Evolutionary conservation across 2,113 vertebrate genomes (phyloP).

Genomic region (Carassius gibelio): DNA sequence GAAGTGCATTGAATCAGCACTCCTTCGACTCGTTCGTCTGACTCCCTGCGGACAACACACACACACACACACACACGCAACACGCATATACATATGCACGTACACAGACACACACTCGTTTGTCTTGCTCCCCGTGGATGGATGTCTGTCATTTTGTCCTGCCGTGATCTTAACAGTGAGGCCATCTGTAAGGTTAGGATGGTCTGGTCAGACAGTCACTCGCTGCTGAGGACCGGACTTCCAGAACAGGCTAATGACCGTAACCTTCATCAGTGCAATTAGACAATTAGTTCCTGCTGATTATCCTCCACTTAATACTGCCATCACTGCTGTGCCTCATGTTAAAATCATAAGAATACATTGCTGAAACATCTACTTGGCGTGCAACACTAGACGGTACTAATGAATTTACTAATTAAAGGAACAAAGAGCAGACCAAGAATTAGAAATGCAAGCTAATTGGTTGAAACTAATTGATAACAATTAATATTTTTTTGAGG

Average conservation of each 20-base stretch:
- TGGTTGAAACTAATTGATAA: constrained; percentile 64
- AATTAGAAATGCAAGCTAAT: constrained; percentile 71
- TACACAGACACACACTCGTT: constrained; percentile 31
- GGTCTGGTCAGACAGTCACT: constrained; percentile 61
- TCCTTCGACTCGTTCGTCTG: constrained; percentile 58
- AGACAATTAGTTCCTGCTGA: constrained; percentile 84
- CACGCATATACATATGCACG: constrained; percentile 37
- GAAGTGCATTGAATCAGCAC: constrained; percentile 56
- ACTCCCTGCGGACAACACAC: constrained; percentile 54
- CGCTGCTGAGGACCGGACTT: constrained; percentile 64
- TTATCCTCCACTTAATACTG: constrained; percentile 78
- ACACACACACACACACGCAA: constrained; percentile 29
- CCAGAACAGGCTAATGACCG: constrained; percentile 67
- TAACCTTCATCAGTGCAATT: constrained; percentile 71
- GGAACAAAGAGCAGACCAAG: constrained; percentile 65
- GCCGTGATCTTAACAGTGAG: constrained; percentile 42
- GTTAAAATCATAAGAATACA: constrained; percentile 72
- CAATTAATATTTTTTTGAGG: constrained; percentile 31
- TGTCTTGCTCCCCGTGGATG: constrained; percentile 20
- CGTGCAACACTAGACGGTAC: constrained; percentile 61
- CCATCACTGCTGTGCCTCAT: constrained; percentile 77
- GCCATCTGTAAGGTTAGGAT: constrained; percentile 51
- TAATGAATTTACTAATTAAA: constrained; percentile 78
- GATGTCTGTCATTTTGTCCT: constrained; percentile 37
- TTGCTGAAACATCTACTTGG: constrained; percentile 70